Evolutionary conservation across 1,140 invertebrate species (phyloP), one percentile per base, ranked within the genome.

Genomic region (Zaprionus camerounensis): DNA sequence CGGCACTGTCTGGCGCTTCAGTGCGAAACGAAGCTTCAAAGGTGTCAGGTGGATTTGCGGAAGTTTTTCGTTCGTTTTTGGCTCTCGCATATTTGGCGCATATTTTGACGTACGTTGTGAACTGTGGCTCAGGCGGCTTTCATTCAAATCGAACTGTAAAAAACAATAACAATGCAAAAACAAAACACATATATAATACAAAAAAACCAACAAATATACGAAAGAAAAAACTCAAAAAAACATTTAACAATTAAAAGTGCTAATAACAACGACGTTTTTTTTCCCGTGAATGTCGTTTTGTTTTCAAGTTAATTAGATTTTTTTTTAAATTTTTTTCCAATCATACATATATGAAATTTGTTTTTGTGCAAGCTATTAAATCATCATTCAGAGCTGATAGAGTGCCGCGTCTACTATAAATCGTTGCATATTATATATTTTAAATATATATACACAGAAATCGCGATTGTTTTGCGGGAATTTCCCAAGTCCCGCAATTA

Each of bases 11-110:
- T 81, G 67, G 71, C 82, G 66, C 71, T 49, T 84, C 85, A 87
- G 85, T 87, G 70, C 81, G 59, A 81, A 80, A 58, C 78, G 70
- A 80, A 87, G 76, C 85, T 76, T 74, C 82, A 69, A 74, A 76
- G 76, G 71, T 88, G 75, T 72, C 69, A 81, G 78, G 71, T 87
- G 83, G 56, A 13, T 49, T 51, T 69, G 63, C 71, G 71, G 70
- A 70, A 67, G 58, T 24, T 61, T 51, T 24, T 53, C 22, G n/a
- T 69, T 41, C 57, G 44, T 57, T 55, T 36, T 56, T 36, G 41
- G 59, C 34, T 26, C 41, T 28, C 56, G 63, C 46, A 12, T 24
- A 69, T 70, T 65, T 66, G 44, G 36, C 58, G 78, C 74, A 80
- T 65, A 80, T 74, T 78, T 80, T 80, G 62, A 80, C 78, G 78